Evolutionary conservation across 2,888 invertebrate genomes (phyloP), one percentile per base, ranked within the genome.

Genomic region (Lasioglossum lativentre): DNA sequence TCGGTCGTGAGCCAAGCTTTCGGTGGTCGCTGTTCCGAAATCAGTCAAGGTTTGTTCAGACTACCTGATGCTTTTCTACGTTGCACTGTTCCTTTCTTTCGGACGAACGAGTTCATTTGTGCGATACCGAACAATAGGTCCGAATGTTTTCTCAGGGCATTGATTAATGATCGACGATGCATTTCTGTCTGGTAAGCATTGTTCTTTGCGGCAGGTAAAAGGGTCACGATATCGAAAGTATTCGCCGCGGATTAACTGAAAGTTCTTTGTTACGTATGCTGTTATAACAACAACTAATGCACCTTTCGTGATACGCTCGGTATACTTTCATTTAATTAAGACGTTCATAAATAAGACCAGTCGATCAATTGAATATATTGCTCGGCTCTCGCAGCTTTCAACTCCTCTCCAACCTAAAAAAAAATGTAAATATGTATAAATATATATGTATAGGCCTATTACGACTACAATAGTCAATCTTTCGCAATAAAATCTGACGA

Each of bases 131-230:
- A 77, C 87, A 87, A 89, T 87, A 72, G 72, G 30, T 27, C 66
- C 45, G 80, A 82, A 68, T 76, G 85, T 86, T 81, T 85, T 84
- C 85, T 66, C 79, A 23, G 80, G 73, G 78, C 85, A 78, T 85
- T 89, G 89, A 89, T 90, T 89, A 90, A 90, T 90, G 90, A 89
- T 75, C 73, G 72, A 82, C 85, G 85, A 89, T 79, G 83, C 75
- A 70, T 75, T 66, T 82, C 80, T 82, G 79, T 82, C 47, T 47
- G 82, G 75, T 72, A 40, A 66, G 52, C 82, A 85, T 88, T 88
- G 88, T 90, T 90, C 90, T 82, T 87, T 79, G 74, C 56, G 63
- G 38, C 14, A 5, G n/a, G 56, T 38, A 79, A 82, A 78, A 82
- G 80, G 78, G 83, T 76, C 63, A 72, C 70, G 75, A 30, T 74